phyloP scores from a whole-genome alignment of 2,888 invertebrate genomes.

The Cyclophora albipunctata region DNA sequence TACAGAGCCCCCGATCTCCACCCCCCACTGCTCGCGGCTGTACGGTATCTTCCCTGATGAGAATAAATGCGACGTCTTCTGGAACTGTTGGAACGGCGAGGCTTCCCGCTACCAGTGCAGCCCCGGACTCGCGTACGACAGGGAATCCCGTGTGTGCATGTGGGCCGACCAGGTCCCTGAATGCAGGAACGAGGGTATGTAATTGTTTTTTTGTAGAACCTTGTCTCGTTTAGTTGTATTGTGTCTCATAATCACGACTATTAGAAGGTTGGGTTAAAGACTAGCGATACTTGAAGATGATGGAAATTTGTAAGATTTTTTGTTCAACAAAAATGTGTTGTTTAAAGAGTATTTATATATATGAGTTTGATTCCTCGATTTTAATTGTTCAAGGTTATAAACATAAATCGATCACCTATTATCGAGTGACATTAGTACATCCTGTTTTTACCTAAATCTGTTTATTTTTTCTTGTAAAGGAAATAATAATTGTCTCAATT shows the following conservation, averaged over 20 bases:
- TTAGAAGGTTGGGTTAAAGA: too few relatives aligned
- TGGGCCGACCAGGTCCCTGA: constrained; percentile 97
- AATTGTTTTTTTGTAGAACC: not conserved
- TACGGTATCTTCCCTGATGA: constrained; percentile 96
- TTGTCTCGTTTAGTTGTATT: not conserved
- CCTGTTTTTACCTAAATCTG: too few relatives aligned
- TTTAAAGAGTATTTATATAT: too few relatives aligned
- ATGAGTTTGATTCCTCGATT: too few relatives aligned
- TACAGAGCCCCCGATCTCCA: constrained; percentile 87
- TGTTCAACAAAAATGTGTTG: too few relatives aligned
- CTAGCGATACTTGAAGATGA: too few relatives aligned
- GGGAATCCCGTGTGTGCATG: constrained; percentile 95
- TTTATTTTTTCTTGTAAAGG: not conserved
- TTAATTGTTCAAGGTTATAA: too few relatives aligned
- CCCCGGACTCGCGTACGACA: constrained; percentile 94
- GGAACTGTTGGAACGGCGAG: constrained; percentile 98
- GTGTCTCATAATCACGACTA: too few relatives aligned
- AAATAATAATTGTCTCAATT: constrained; percentile 2
- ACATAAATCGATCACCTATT: too few relatives aligned
- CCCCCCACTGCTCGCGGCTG: constrained; percentile 88
- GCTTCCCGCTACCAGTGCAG: constrained; percentile 95
- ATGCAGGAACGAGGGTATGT: constrained; percentile 90
- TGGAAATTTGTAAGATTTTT: too few relatives aligned
- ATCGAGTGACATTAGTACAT: not conserved
- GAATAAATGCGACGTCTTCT: constrained; percentile 92